Conservation (phyloP, 2,888 invertebrate species). For the Ochropacha duplaris region DNA sequence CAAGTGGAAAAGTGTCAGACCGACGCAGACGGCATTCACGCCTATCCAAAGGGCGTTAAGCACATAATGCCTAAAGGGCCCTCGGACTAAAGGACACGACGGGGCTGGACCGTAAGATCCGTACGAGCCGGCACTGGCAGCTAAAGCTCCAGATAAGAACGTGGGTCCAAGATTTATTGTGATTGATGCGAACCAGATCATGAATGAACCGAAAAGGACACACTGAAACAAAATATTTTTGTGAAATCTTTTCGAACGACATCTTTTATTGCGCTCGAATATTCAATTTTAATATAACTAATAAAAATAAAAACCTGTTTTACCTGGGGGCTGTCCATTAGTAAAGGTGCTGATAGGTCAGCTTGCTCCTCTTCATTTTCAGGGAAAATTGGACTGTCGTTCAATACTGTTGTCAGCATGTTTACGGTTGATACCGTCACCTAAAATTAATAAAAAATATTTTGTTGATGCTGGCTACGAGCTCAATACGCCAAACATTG, state of each 20-base stretch:
- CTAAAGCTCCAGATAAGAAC: slow-evolving; percentile 91
- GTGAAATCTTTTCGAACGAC: slow-evolving; percentile 4
- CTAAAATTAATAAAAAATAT: slow-evolving; percentile 39
- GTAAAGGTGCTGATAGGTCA: slow-evolving; percentile 87
- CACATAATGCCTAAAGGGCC: slow-evolving; percentile 94
- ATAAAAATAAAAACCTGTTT: too few species aligned
- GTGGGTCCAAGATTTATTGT: slow-evolving; percentile 95
- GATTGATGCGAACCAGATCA: slow-evolving; percentile 96
- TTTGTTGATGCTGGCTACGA: too few species aligned
- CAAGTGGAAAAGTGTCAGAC: slow-evolving; percentile 92
- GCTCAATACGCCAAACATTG: background rate
- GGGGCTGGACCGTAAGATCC: slow-evolving; percentile 88
- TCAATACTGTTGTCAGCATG: slow-evolving; percentile 93
- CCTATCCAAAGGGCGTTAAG: slow-evolving; percentile 95
- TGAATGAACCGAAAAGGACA: slow-evolving; percentile 94
- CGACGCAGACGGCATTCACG: slow-evolving; percentile 93
- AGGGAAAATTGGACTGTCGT: slow-evolving; percentile 94
- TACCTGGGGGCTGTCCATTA: slow-evolving; percentile 92
- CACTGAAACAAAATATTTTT: slow-evolving; percentile 83
- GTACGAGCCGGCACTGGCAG: slow-evolving; percentile 89
- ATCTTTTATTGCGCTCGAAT: slow-evolving; percentile 9
- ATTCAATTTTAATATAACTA: background rate
- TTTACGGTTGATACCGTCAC: slow-evolving; percentile 95
- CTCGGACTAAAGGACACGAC: slow-evolving; percentile 93
- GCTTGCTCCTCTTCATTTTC: slow-evolving; percentile 88